A percentile compares a stretch with the other conserved stretches of the same genome.
phyloP scores from a whole-genome alignment of 2,797 vertebrate genomes.

The Lepus townsendii region DNA sequence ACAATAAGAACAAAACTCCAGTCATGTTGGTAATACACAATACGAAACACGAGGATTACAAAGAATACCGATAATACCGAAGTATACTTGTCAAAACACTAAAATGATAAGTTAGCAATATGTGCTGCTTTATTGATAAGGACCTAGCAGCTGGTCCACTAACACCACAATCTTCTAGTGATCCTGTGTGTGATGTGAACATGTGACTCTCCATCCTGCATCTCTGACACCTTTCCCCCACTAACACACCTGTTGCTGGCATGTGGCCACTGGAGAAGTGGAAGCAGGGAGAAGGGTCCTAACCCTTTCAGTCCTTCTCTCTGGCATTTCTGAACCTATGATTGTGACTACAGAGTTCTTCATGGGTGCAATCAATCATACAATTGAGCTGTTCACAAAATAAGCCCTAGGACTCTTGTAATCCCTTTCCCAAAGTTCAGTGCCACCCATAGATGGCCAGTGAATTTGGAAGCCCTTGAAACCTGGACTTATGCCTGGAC shows the following conservation, averaged over 20 bases:
- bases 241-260: not conserved
- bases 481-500: not conserved
- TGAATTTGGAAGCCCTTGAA: constrained; percentile 27
- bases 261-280: not conserved
- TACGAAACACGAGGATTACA: constrained; percentile 9
- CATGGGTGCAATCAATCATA: not conserved
- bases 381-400: not conserved
- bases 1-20: constrained; percentile 43
- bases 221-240: not conserved
- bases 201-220: not conserved
- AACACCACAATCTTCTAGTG: constrained; percentile 6
- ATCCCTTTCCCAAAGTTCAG: not conserved
- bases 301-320: not conserved
- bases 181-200: not conserved
- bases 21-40: constrained; percentile 54
- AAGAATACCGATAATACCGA: constrained; percentile 33
- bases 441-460: not conserved
- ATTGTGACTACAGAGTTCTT: not conserved
- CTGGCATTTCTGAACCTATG: not conserved
- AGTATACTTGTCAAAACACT: constrained; percentile 22
- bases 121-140: constrained; percentile 50
- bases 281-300: not conserved
- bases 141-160: not conserved
- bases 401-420: not conserved
- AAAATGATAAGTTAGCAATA: constrained; percentile 6